phyloP scores from a whole-genome alignment of 23 tunicate genomes.

The Ciona savignyi region DNA sequence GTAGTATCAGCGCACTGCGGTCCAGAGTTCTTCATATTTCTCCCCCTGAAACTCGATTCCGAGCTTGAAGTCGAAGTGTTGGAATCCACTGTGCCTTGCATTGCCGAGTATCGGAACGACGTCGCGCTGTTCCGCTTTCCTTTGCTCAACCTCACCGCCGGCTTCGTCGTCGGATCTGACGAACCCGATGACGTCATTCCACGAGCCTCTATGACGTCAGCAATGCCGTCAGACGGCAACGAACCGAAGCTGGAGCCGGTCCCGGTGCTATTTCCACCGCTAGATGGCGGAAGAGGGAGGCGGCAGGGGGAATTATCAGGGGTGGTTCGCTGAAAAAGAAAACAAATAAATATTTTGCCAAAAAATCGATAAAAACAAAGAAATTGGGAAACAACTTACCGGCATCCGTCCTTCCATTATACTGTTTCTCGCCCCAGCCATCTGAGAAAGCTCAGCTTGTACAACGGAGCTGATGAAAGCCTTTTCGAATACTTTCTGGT shows the following conservation, averaged over 20 bases:
- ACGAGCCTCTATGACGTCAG: conserved; percentile 19
- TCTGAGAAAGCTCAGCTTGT: conserved; percentile 41
- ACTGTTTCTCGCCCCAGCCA: not conserved
- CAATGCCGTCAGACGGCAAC: conserved; percentile 30
- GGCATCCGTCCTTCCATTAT: no score
- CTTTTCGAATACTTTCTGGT: conserved; percentile 42
- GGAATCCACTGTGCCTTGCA: conserved; percentile 2
- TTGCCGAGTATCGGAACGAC: conserved; percentile 12
- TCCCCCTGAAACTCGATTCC: conserved; percentile 13
- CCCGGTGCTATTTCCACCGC: conserved; percentile 26
- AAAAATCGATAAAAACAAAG: no score
- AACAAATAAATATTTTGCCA: no score
- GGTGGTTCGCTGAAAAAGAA: no score
- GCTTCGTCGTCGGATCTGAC: conserved; percentile 13
- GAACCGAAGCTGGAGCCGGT: conserved; percentile 52
- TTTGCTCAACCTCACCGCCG: conserved; percentile 13
- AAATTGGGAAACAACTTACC: no score
- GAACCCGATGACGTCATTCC: conserved; percentile 24
- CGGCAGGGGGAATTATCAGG: no score
- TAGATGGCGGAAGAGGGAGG: not conserved
- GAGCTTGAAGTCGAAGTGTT: conserved; percentile 9
- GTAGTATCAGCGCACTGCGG: no score
- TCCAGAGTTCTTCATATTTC: no score
- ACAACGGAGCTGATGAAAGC: conserved; percentile 57
- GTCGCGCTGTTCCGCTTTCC: conserved; percentile 13